Conservation (phyloP, 2,888 invertebrate species). For the Drosophila formosana region DNA sequence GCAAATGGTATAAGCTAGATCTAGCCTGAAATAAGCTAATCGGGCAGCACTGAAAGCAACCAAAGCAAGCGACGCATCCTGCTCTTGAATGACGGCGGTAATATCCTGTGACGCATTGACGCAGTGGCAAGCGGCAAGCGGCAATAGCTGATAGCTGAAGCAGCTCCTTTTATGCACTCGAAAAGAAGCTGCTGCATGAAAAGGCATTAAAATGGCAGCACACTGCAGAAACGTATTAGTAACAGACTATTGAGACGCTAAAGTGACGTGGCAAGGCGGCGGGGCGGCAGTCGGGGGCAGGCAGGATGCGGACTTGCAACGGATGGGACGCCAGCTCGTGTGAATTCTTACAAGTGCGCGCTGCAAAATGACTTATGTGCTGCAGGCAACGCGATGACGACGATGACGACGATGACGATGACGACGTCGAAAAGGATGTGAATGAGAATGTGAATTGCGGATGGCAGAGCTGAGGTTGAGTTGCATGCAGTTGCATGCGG, state of each 20-base stretch:
- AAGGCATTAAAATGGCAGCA: constrained; percentile 75
- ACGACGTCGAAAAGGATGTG: background rate
- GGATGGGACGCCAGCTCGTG: constrained; percentile 65
- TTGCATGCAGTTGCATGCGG: background rate
- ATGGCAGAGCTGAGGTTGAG: background rate
- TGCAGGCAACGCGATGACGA: constrained; percentile 50
- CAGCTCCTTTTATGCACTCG: constrained; percentile 71
- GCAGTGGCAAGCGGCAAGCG: constrained; percentile 34
- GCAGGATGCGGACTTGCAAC: constrained; percentile 33
- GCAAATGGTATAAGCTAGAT: too few relatives aligned
- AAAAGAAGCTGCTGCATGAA: constrained; percentile 75
- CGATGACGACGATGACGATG: constrained; percentile 8
- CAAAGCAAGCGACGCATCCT: constrained; percentile 26
- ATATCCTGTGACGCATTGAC: constrained; percentile 79
- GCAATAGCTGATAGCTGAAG: constrained; percentile 43
- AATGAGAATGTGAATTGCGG: constrained; percentile 1
- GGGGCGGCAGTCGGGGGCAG: constrained; percentile 7
- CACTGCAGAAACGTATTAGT: constrained; percentile 73
- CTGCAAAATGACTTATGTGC: constrained; percentile 78
- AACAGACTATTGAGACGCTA: constrained; percentile 80
- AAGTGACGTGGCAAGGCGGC: constrained; percentile 48
- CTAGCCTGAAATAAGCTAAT: too few relatives aligned
- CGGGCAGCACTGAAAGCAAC: background rate
- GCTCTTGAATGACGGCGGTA: constrained; percentile 78
- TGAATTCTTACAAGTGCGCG: constrained; percentile 76